Evolutionary conservation across 2,113 vertebrate genomes (phyloP).

Genomic region (Eulacestoma nigropectus): DNA sequence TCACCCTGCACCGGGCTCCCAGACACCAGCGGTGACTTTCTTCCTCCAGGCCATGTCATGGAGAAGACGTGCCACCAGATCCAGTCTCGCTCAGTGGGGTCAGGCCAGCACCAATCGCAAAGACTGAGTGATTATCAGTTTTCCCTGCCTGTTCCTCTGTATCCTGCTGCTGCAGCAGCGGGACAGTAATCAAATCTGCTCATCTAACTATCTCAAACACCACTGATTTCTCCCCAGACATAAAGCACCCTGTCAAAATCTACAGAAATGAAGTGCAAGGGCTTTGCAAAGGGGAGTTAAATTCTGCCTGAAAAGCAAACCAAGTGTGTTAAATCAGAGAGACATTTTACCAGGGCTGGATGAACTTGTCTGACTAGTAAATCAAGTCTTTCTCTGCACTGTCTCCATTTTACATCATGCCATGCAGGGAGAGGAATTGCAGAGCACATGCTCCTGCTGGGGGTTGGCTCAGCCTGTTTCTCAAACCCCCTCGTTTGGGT

Average conservation of each 20-base stretch:
- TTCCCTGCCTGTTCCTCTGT: slow-evolving; percentile 51
- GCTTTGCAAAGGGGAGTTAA: slow-evolving; percentile 67
- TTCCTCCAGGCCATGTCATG: not conserved
- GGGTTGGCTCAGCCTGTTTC: not conserved
- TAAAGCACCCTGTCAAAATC: slow-evolving; percentile 74
- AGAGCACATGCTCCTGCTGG: not conserved
- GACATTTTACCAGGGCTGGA: slow-evolving; percentile 59
- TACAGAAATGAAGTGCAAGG: slow-evolving; percentile 65
- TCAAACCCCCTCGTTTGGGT: not conserved
- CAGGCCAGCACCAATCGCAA: slow-evolving; percentile 31
- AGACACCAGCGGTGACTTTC: slow-evolving; percentile 27
- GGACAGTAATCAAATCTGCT: slow-evolving; percentile 73
- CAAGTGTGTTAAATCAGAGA: slow-evolving; percentile 68
- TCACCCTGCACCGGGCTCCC: slow-evolving; percentile 17
- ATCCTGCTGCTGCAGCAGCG: slow-evolving; percentile 67
- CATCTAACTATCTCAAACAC: slow-evolving; percentile 73
- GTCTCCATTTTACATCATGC: slow-evolving; percentile 54
- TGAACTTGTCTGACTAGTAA: slow-evolving; percentile 70
- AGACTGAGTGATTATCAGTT: slow-evolving; percentile 63
- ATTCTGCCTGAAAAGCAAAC: slow-evolving; percentile 67
- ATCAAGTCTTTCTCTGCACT: slow-evolving; percentile 58
- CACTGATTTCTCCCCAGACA: slow-evolving; percentile 68
- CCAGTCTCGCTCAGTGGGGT: slow-evolving; percentile 51
- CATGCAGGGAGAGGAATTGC: slow-evolving; percentile 14
- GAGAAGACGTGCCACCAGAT: slow-evolving; percentile 31